Evolutionary conservation across 2,797 vertebrate species (phyloP), one percentile per base, ranked within the genome.

Genomic region (Pachyuromys duprasi): DNA sequence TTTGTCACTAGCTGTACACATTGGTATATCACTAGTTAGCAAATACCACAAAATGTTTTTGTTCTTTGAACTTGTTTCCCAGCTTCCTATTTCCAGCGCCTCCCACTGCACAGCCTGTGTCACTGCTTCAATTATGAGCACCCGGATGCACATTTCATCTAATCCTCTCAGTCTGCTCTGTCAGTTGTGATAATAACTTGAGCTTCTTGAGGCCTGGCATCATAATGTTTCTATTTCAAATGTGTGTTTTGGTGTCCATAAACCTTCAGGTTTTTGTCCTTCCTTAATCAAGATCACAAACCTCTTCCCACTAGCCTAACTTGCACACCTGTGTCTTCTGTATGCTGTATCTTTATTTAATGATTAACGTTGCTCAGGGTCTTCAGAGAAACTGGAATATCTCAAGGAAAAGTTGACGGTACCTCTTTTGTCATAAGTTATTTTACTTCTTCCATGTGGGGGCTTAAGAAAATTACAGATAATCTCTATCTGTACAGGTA

Each of bases 11-110:
- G 79, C 5, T 2, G 1, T 7, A 36, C 26, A 42, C 78, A 33
- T 42, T 69, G 36, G 8, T 3, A 0, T 39, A 75, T 18, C 63
- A 15, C 45, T 78, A n/a, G 24, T 65, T 45, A 36, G 80, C 11
- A 69, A 13, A 63, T 26, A 49, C 20, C 31, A 81, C 70, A 36
- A 33, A 17, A 26, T 72, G 45, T 90, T 53, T 89, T 45, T 75
- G 4, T 53, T 92, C 39, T 87, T 87, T 88, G 81, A 93, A 76
- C 74, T n/a, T 92, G 83, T 80, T 89, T 86, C 78, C 57, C 60
- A 93, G 36, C n/a, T 82, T n/a, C 33, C 26, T 67, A 22, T 78
- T 91, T 93, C 49, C 63, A 93, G 1, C 72, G 78, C 26, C 17
- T 95, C 94, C 67, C 24, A 4, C 74, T 69, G 39, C 60, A 4